Evolutionary conservation across 1,140 invertebrate species (phyloP), one percentile per base, ranked within the genome.

Genomic region (Parasteatoda tepidariorum): DNA sequence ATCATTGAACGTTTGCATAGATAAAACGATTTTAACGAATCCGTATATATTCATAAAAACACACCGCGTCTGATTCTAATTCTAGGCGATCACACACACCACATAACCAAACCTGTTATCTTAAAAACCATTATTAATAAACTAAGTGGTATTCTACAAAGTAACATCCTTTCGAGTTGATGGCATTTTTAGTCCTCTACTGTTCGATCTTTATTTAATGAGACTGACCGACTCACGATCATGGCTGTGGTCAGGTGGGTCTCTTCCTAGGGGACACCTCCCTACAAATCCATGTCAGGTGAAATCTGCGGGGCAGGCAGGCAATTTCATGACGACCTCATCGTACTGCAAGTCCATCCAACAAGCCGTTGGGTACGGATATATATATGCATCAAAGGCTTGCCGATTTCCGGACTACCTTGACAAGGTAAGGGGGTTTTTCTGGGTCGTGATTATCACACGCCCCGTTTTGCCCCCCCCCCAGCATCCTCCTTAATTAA

Each of bases 331-430:
- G 67, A 38, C 34, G 67, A 41, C 34, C 67, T 59, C 57, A n/a
- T 7, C 18, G 9, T 18, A 22, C 57, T 48, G 38, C 38, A 18
- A 9, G 1, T 18, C 18, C 38, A 48, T 48, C 38, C 38, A 48
- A 48, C 57, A 7, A 55, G 26, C 68, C 68, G 18, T 71, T 57
- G 68, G 68, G 68, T 18, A 71, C 48, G 68, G 68, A 71, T 71
- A 41, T 57, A 18, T 11, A 9, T 22, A 26, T 48, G 26, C 28
- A 55, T 54, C 41, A 71, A 71, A 71, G 68, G 26, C 22, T 48
- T 48, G 48, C 68, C 68, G 68, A 71, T 71, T 71, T 71, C 68
- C 68, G 68, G 68, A 71, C 68, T 55, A 71, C 68, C 68, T 71
- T 71, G 68, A 71, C 68, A 71, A 71, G 68, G 68, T 57, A 57